These are phyloP conservation scores for Psix sp. DNA, from an alignment of 1,140 invertebrate genomes.

Conservation along the genomic window DNA sequence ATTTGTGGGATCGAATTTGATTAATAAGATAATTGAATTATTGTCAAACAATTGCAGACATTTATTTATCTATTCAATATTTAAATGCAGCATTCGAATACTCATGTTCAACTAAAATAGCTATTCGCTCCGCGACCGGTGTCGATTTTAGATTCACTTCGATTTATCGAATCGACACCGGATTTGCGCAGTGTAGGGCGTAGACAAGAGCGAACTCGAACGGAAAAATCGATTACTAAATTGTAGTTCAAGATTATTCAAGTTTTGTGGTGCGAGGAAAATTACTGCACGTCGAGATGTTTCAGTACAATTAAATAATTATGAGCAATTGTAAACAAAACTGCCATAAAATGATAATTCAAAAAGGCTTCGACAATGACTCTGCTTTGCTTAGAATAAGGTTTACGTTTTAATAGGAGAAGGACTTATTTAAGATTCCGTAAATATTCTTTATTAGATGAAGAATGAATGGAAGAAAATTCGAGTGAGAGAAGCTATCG, in stretches of 20 bases:
- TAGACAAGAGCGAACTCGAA: constrained; percentile 29
- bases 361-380: constrained; percentile 37
- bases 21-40: too few relatives aligned
- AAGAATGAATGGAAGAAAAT: constrained; percentile 51
- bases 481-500: constrained; percentile 48
- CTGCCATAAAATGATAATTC: constrained; percentile 41
- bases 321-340: constrained; percentile 19
- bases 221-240: too few relatives aligned
- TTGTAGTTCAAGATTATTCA: too few relatives aligned
- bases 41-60: too few relatives aligned
- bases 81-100: constrained; percentile 21
- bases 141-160: constrained; percentile 42
- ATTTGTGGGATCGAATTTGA: too few relatives aligned
- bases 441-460: constrained; percentile 40
- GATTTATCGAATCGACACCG: constrained; percentile 26
- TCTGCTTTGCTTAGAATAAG: constrained; percentile 51
- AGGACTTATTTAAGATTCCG: constrained; percentile 28
- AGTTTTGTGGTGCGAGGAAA: constrained; percentile 35
- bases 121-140: constrained; percentile 22
- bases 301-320: constrained; percentile 1
- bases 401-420: constrained; percentile 38
- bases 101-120: constrained; percentile 31
- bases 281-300: too few relatives aligned
- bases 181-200: constrained; percentile 30
- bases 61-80: constrained; percentile 48